phyloP scores from a whole-genome alignment of 2,888 invertebrate species.

The Norana najaformis region DNA sequence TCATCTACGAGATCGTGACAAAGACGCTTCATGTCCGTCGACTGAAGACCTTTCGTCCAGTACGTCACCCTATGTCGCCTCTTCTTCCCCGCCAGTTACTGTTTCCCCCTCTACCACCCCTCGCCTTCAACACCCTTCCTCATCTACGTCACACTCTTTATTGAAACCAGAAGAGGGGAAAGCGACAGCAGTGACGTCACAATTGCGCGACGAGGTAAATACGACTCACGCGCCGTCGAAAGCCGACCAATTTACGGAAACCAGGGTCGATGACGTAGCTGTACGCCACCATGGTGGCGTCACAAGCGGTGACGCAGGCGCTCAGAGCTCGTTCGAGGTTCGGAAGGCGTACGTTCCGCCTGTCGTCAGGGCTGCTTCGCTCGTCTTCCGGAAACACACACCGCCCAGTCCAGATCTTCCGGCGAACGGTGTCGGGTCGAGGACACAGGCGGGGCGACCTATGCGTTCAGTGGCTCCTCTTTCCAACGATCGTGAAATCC shows the following conservation, averaged over 20 bases:
- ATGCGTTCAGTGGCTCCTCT: neutral
- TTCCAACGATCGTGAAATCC: neutral
- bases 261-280: neutral
- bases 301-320: neutral
- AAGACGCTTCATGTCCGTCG: neutral
- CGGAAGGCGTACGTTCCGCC: neutral
- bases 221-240: neutral
- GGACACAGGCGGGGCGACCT: neutral
- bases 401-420: neutral
- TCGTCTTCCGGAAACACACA: neutral
- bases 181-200: neutral
- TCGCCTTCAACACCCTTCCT: neutral
- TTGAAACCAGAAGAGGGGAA: neutral
- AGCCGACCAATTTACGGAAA: neutral
- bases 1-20: neutral
- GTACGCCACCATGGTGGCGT: neutral
- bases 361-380: neutral
- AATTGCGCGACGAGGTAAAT: neutral
- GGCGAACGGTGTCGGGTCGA: neutral
- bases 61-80: neutral
- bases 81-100: neutral
- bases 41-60: neutral
- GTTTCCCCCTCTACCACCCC: neutral
- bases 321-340: neutral
- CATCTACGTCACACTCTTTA: neutral